A percentile compares a stretch with the other conserved stretches of the same genome.
Evolutionary conservation across 2,888 invertebrate genomes (phyloP).

Genomic region (Agrotis clavis): DNA sequence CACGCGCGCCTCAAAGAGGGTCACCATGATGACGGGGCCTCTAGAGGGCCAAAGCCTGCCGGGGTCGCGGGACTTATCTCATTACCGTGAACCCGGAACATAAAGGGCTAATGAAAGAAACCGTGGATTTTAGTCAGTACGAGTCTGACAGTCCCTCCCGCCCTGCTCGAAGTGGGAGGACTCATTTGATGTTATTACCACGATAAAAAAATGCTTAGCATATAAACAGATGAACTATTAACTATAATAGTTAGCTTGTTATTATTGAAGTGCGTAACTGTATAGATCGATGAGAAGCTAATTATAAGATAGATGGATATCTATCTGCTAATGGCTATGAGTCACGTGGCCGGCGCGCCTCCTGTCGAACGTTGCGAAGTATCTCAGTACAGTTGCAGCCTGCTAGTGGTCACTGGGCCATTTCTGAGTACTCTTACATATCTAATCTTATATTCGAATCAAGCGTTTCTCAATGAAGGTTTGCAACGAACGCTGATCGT

Average conservation of each 20-base stretch:
- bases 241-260: background rate
- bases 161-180: no score
- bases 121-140: no score
- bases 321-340: background rate
- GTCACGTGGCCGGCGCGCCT: constrained; percentile 20
- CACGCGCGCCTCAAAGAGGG: no score
- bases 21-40: no score
- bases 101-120: no score
- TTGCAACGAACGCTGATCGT: background rate
- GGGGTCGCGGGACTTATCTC: no score
- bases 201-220: no score
- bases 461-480: constrained; percentile 31
- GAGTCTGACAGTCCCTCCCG: no score
- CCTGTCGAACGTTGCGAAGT: constrained; percentile 12
- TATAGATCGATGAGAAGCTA: no score
- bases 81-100: no score
- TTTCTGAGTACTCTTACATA: background rate
- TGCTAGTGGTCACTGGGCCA: background rate
- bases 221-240: background rate
- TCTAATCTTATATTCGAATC: constrained; percentile 30
- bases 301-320: constrained; percentile 5
- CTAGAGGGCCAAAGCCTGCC: no score
- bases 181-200: no score
- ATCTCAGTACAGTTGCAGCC: background rate
- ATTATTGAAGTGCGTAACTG: background rate